Evolutionary conservation across 2,888 invertebrate genomes (phyloP), one percentile per base, ranked within the genome.

Genomic region (Prionchulus punctatus): DNA sequence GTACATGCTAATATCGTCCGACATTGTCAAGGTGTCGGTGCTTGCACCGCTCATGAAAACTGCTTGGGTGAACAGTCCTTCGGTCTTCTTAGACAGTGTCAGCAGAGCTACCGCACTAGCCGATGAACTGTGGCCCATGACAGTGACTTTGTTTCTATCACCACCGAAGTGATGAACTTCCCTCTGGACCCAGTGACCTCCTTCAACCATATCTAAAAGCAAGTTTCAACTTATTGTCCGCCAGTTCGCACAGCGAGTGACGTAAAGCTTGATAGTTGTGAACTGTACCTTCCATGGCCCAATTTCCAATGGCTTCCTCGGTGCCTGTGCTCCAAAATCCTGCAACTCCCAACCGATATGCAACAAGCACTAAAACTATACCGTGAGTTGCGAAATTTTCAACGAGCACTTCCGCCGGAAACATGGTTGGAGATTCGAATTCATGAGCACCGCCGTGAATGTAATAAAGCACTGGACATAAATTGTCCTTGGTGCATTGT

Each of bases 101-200:
- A 57, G 43, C 28, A 57, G 49, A n/a, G 50, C 42, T 26, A 30
- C 54, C 18, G 26, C 26, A 3, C 1, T 12, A 2, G 58, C 59
- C 7, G 59, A 61, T 12, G 60, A 50, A 52, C 56, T 58, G 53
- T 62, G 60, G 25, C 62, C 62, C 42, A 56, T 49, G n/a, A 62
- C 1, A 3, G 62, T 62, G 1, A 62, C 57, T 21, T 51, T 47
- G 27, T 50, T 50, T 1, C 57, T 52, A 54, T 62, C 59, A 30
- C 62, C 62, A 15, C 62, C 62, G 57, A 62, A 62, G 21, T 30
- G 30, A 15, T 18, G 43, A 49, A 62, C 62, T 60, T 62, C 58
- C 3, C 28, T n/a, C 28, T 58, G 57, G 18, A 54, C 48, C 50
- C 50, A 49, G 7, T 30, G 26, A 7, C 26, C 12, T 28, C 28